Evolutionary conservation across 2,113 vertebrate species (phyloP).

Genomic region (Tringa solitaria): DNA sequence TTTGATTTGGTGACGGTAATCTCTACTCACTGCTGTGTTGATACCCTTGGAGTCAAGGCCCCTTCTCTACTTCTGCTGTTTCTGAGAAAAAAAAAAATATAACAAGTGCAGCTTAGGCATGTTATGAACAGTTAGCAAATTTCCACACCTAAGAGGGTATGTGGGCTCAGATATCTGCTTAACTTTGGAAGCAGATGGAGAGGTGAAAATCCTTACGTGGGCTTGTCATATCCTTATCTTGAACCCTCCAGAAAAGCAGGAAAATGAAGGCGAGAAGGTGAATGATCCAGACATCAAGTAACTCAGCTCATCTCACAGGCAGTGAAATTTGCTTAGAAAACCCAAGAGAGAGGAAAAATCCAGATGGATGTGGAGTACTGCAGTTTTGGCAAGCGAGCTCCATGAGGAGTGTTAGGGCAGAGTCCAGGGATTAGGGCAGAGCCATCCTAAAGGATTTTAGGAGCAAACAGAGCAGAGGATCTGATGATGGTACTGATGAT

Average conservation of each 20-base stretch:
- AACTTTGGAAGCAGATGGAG: conserved; percentile 30
- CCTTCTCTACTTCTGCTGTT: background rate
- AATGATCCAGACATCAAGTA: background rate
- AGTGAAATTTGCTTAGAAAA: background rate
- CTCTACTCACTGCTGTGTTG: conserved; percentile 9
- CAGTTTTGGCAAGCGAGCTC: background rate
- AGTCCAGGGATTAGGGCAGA: fast-evolving
- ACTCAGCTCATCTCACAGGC: background rate
- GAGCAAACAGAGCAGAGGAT: background rate
- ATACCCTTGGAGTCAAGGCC: background rate
- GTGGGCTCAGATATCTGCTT: background rate
- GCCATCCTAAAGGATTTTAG: background rate
- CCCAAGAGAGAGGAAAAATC: background rate
- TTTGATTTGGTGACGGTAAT: background rate
- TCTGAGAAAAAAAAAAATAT: background rate
- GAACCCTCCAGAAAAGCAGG: background rate
- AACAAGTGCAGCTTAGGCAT: conserved; percentile 11
- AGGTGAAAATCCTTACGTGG: background rate
- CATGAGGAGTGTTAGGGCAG: background rate
- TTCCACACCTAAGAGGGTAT: background rate
- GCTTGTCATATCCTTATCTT: background rate
- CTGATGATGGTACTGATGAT: background rate
- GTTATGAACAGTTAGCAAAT: conserved; percentile 40
- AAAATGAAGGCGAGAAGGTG: background rate
- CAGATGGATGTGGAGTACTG: background rate